These are phyloP conservation scores for Beroe ovata DNA, from an alignment of 37 sponge, comb jelly and placozoan genomes.

Conservation along the genomic window DNA sequence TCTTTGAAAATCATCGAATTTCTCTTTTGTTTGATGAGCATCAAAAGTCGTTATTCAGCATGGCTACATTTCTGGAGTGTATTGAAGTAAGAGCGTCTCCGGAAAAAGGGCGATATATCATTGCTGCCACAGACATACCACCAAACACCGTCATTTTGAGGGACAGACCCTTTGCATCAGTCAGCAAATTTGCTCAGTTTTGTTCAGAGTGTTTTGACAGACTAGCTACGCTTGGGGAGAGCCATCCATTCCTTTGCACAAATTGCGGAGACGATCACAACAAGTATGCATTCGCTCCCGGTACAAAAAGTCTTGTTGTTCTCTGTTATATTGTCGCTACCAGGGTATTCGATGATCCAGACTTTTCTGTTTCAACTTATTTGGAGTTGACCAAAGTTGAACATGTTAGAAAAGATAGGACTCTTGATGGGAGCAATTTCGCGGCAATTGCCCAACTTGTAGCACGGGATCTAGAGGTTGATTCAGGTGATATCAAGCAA, in stretches of 20 bases:
- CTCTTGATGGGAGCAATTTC: not conserved
- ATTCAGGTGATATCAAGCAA: not conserved
- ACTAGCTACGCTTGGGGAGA: not conserved
- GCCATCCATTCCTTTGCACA: not conserved
- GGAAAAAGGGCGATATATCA: not conserved
- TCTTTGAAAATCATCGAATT: too few species aligned
- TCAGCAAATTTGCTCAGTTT: slow-evolving; percentile 30
- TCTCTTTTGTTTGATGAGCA: too few species aligned
- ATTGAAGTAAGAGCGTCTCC: not conserved
- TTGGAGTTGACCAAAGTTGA: not conserved
- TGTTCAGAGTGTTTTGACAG: slow-evolving; percentile 1
- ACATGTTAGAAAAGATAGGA: not conserved
- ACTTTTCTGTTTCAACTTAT: not conserved
- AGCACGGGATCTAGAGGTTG: not conserved
- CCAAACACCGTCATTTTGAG: not conserved
- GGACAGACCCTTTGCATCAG: not conserved
- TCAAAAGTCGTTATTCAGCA: too few species aligned
- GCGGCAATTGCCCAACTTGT: not conserved
- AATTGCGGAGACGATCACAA: not conserved
- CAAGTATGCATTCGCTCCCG: not conserved
- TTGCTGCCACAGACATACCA: slow-evolving; percentile 5
- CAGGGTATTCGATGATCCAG: not conserved
- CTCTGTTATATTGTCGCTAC: slow-evolving; percentile 8
- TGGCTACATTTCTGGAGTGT: not conserved
- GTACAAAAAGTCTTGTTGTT: slow-evolving; percentile 9